Evolutionary conservation across 2,888 invertebrate species (phyloP).

Genomic region (Apamea epomidion): DNA sequence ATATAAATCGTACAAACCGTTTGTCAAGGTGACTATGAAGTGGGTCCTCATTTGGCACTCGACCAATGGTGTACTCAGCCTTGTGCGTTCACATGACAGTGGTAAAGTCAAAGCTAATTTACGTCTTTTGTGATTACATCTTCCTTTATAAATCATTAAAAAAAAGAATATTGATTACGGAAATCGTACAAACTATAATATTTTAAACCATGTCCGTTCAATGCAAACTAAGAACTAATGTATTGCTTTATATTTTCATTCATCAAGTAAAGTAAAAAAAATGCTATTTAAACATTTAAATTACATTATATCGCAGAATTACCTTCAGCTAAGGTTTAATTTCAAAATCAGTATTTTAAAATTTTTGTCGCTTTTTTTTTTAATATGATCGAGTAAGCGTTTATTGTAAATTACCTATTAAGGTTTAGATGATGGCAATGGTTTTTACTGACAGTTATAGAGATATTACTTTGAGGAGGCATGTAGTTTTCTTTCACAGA

Average conservation of each 20-base stretch:
- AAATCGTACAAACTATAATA: conserved; percentile 7
- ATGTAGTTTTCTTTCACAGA: neutral
- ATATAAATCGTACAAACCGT: conserved; percentile 16
- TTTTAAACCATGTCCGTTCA: neutral
- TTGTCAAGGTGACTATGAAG: conserved; percentile 44
- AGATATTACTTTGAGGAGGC: neutral
- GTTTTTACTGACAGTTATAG: neutral
- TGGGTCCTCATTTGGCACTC: conserved; percentile 40
- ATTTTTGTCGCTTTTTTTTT: neutral
- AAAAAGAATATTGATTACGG: conserved; percentile 16
- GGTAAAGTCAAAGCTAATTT: conserved; percentile 33
- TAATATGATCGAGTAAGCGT: neutral
- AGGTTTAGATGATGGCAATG: neutral
- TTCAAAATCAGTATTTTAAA: neutral
- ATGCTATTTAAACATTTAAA: neutral
- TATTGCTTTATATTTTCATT: neutral
- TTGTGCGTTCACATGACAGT: conserved; percentile 24
- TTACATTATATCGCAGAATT: neutral
- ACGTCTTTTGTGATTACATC: conserved; percentile 15
- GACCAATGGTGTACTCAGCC: conserved; percentile 51
- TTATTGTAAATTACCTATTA: neutral
- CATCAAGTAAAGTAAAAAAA: neutral
- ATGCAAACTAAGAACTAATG: neutral
- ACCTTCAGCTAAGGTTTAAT: neutral
- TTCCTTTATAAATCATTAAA: neutral